Evolutionary conservation across 1,140 invertebrate species (phyloP), one percentile per base, ranked within the genome.

Genomic region (Triops longicaudatus): DNA sequence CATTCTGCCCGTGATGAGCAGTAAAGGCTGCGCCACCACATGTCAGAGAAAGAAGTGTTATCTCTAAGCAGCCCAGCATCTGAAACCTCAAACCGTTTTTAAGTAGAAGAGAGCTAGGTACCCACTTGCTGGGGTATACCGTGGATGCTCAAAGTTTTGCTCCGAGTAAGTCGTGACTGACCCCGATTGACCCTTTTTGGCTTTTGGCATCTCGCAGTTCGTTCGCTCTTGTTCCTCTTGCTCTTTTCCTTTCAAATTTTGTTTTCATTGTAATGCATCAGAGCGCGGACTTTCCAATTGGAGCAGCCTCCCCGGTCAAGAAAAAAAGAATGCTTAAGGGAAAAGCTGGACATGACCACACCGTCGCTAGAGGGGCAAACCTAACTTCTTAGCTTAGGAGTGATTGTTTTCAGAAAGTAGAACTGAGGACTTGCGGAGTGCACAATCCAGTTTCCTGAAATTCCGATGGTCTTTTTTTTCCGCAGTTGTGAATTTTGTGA

Each of bases 151-250:
- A 14, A 5, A 14, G 50, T 63, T 63, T 14, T 17, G 50, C 22
- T 22, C n/a, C 17, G 14, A 63, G 50, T 63, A 63, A 63, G 50
- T 63, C 50, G 50, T 63, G 50, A 63, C 50, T 63, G 50, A 63
- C 50, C 50, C 50, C 50, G 50, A 63, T 63, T 63, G 50, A 63
- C 50, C 50, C 50, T 63, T 63, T 63, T 63, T 63, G 50, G 50
- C 50, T 63, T 63, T 63, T 63, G 50, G 50, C 50, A 63, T 63
- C 50, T 63, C 50, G 9, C 50, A 63, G 50, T 2, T 63, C 50
- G 50, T 22, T 63, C 50, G 50, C 50, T 63, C 50, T 22, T 22
- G 50, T 63, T 63, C 50, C 50, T 63, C 50, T 14, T 63, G 17
- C 22, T 63, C 50, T 22, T 63, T 22, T 22, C 50, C 22, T 63